These are phyloP conservation scores for Cromileptes altivelis DNA, from an alignment of 2,113 vertebrate genomes.

Conservation along the genomic window DNA sequence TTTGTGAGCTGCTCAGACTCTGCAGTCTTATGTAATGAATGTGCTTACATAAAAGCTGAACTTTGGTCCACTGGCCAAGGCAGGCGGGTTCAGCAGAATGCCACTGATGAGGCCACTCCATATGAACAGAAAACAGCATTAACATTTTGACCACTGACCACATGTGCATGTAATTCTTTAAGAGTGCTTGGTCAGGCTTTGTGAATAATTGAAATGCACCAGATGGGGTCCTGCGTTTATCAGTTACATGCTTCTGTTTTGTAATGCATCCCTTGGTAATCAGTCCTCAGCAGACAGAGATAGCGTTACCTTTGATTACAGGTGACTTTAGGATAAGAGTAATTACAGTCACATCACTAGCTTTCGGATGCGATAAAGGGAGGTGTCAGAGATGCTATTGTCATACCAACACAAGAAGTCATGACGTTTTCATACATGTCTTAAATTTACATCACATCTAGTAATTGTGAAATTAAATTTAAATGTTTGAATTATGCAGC, in stretches of 20 bases:
- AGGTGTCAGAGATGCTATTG: neutral
- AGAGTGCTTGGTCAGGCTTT: conserved; percentile 29
- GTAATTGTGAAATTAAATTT: neutral
- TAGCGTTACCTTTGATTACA: neutral
- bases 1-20: conserved; percentile 85
- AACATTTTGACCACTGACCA: conserved; percentile 50
- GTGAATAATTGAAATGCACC: conserved; percentile 66
- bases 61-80: conserved; percentile 83
- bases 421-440: neutral
- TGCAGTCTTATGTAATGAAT: conserved; percentile 86
- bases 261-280: conserved; percentile 11
- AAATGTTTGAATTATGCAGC: conserved; percentile 10
- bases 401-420: neutral
- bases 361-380: neutral
- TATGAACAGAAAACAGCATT: conserved; percentile 71
- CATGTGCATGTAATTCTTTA: conserved; percentile 56
- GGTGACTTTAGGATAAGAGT: neutral
- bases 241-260: conserved; percentile 29
- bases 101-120: conserved; percentile 72
- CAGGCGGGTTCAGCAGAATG: conserved; percentile 75
- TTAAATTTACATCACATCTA: neutral
- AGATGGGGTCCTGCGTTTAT: conserved; percentile 13
- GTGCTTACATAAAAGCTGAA: conserved; percentile 87
- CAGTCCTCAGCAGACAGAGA: neutral
- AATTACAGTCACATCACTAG: neutral